Evolutionary conservation across 1,140 invertebrate genomes (phyloP), one percentile per base, ranked within the genome.

Genomic region (Brachionus manjavacas): DNA sequence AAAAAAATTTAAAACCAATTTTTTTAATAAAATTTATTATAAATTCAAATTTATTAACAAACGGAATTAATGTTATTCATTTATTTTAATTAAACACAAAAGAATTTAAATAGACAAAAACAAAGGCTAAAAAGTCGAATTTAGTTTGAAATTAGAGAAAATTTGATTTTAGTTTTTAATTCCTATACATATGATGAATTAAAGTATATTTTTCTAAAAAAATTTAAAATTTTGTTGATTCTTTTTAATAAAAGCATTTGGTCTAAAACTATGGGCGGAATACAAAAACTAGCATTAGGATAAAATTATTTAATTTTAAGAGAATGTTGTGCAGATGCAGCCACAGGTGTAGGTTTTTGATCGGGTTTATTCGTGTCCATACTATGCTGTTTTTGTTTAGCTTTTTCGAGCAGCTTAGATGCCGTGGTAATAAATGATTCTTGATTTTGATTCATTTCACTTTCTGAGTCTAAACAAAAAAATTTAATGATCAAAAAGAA

Each of bases 351-450:
- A 68, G 31, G 31, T 16, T 72, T 68, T 68, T 25, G 66, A 31
- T 68, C 66, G 66, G 39, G 14, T 72, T 72, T 72, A 16, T 43
- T 72, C 28, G 35, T 16, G 39, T 72, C 68, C 12, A 41, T 41
- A 41, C 9, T 68, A 28, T 76, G 72, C 41, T 76, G 72, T 49
- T 76, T 43, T 49, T 76, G 72, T 28, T 76, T 76, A 3, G 46
- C 72, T 46, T 76, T 76, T 76, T 76, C 72, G 3, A 76, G 46
- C 25, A 76, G 25, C 25, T 76, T 76, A 23, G 72, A 76, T 52
- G 72, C 72, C n/a, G 72, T 76, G n/a, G 11, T 76, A 46, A 76
- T 76, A 76, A 76, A 76, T 46, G 72, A 76, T 49, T 76, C 72
- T 76, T 49, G 72, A 76, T 76, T 76, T 76, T 25, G 43, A 23